Percentiles rank a stretch among this genome's conserved stretches.
Evolutionary conservation across 2,888 invertebrate species (phyloP).

Genomic region (Polyommatus icarus): DNA sequence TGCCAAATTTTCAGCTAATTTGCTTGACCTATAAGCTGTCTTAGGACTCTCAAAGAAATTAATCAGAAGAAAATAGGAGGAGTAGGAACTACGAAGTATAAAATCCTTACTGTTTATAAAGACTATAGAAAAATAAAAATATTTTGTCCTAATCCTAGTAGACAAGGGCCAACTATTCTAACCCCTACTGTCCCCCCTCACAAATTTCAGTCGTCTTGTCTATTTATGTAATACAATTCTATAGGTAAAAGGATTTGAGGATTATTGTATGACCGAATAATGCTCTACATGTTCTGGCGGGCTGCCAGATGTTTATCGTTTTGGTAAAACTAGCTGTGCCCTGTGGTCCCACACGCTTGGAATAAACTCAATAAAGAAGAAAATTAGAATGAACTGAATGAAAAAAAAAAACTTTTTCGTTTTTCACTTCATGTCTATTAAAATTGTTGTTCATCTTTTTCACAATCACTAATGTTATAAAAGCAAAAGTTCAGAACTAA

Average conservation of each 20-base stretch:
- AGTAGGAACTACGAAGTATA: too few relatives aligned
- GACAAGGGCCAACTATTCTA: too few relatives aligned
- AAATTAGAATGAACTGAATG: neutral
- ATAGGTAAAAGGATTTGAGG: constrained; percentile 19
- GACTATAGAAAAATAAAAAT: too few relatives aligned
- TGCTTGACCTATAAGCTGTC: too few relatives aligned
- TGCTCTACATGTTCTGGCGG: constrained; percentile 12
- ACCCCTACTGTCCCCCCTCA: neutral
- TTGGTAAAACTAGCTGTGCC: neutral
- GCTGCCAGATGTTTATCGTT: constrained; percentile 20
- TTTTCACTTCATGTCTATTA: neutral
- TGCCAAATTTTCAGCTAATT: too few relatives aligned
- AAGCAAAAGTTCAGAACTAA: too few relatives aligned
- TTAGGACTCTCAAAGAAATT: too few relatives aligned
- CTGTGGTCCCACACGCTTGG: neutral
- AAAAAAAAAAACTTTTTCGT: neutral
- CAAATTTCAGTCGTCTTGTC: neutral
- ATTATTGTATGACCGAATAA: constrained; percentile 17
- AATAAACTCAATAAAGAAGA: neutral
- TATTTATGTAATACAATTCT: constrained; percentile 5
- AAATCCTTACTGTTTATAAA: too few relatives aligned
- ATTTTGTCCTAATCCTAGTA: too few relatives aligned
- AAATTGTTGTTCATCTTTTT: too few relatives aligned
- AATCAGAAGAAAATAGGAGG: too few relatives aligned
- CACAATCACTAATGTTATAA: too few relatives aligned